Base-by-base conservation (phyloP, 1,140 invertebrate genomes). In the Zaprionus taronus region DNA sequence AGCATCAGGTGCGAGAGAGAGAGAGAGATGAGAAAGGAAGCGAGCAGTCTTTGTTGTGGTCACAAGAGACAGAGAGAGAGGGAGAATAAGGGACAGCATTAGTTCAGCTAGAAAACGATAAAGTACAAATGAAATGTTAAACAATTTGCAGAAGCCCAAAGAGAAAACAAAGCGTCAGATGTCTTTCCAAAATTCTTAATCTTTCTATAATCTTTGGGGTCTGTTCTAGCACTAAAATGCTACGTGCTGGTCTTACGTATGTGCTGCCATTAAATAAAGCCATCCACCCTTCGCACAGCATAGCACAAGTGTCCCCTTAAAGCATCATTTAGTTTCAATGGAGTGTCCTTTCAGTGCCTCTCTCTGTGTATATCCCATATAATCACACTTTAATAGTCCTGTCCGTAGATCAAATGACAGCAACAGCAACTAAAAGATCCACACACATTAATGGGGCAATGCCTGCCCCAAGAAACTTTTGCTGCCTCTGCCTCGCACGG, bases 341-440 rank as follows among this genome's bases (percentile, higher is more conserved):
- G 2, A 4, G 9, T 12, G 4, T 12, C 6, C 47, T 12, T 11
- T 28, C 12, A n/a, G 57, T 68, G 61, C 6, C 58, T 44, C 41
- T 44, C 41, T 17, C 34, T 64, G 53, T 71, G 38, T 64, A 53
- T 58, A 53, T 77, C 70, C 64, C 72, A 66, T 72, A 77, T 87
- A 86, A 86, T 82, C 83, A 77, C 69, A 60, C 72, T 86, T 87
- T 87, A 86, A 86, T 82, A 86, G 83, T 77, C 53, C 22, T 53
- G 68, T 47, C 55, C 72, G 66, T 71, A 82, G 83, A 85, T 85
- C 83, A 86, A 82, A 71, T 55, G 44, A 57, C 68, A 58, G 26
- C 69, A 75, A 12, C 24, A 55, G 47, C 34, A 62, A 65, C 68
- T 79, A 82, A 85, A 80, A 86, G 63, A 70, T 69, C 56, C 63